These are phyloP conservation scores for Caerostris darwini DNA, from an alignment of 1,140 invertebrate genomes.

Conservation along the genomic window DNA sequence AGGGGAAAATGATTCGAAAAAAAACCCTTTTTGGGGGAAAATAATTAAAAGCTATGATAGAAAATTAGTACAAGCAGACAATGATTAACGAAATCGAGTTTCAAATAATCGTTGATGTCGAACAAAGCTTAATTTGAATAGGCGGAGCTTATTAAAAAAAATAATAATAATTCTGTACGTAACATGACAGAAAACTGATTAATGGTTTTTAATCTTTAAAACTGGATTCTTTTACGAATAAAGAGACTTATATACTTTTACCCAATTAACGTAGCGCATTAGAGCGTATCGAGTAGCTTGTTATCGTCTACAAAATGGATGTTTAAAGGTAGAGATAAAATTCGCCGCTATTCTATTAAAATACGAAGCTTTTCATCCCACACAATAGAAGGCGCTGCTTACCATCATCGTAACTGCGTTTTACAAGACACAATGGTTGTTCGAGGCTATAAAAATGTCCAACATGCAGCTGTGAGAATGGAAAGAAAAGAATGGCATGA, in stretches of 20 bases:
- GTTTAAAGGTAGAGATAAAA: conserved; percentile 23
- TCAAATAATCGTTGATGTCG: neutral
- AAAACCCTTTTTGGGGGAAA: neutral
- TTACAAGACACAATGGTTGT: conserved; percentile 36
- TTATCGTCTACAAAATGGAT: conserved; percentile 19
- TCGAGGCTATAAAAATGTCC: conserved; percentile 23
- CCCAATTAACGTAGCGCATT: neutral
- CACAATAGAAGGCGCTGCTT: conserved; percentile 28
- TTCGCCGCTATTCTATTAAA: conserved; percentile 21
- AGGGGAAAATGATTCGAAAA: neutral
- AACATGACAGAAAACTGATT: conserved; percentile 20
- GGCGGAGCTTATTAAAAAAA: neutral
- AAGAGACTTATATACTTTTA: neutral
- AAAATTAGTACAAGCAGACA: conserved; percentile 18
- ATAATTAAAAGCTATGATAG: conserved; percentile 40
- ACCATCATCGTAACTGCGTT: conserved; percentile 19
- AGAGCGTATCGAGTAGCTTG: conserved; percentile 16
- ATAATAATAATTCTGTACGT: neutral
- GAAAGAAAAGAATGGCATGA: neutral
- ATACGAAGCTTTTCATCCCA: conserved; percentile 8
- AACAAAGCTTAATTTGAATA: conserved; percentile 27
- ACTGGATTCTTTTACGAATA: conserved; percentile 22
- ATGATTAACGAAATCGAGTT: conserved; percentile 31
- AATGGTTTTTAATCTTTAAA: conserved; percentile 27
- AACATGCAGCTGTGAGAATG: neutral